Evolutionary conservation across 2,113 vertebrate species (phyloP).

Genomic region (Macquaria australasica): DNA sequence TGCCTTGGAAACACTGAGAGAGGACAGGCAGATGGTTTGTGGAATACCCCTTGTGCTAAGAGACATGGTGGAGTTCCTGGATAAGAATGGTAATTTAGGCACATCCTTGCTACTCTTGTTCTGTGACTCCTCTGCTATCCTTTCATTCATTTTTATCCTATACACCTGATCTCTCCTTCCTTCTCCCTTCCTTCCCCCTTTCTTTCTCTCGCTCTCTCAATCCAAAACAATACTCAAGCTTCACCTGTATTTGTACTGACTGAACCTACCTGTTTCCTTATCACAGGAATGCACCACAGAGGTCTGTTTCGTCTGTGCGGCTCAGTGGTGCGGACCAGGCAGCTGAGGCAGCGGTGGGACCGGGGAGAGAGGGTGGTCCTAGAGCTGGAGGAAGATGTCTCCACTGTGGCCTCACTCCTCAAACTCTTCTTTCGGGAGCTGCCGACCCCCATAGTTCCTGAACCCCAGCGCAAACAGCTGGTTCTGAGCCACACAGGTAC

Average conservation of each 20-base stretch:
- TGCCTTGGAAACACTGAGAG: constrained; percentile 75
- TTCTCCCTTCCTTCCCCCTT: background rate
- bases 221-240: background rate
- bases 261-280: background rate
- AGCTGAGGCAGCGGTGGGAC: constrained; percentile 84
- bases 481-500: constrained; percentile 82
- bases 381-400: constrained; percentile 81
- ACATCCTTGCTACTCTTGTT: background rate
- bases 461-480: constrained; percentile 71
- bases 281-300: constrained; percentile 80
- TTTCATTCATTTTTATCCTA: background rate
- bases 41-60: constrained; percentile 81
- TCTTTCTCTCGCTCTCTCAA: background rate
- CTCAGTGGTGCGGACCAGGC: constrained; percentile 79
- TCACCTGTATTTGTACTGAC: background rate
- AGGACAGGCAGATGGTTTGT: constrained; percentile 55
- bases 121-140: background rate
- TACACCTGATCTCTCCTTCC: background rate
- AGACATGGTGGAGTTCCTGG: constrained; percentile 86
- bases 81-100: constrained; percentile 79
- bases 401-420: constrained; percentile 87
- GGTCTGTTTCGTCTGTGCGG: constrained; percentile 87
- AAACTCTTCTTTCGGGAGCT: constrained; percentile 89
- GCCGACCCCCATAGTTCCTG: constrained; percentile 85
- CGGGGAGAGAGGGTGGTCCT: constrained; percentile 82